Conservation (phyloP, 2,113 vertebrate genomes). For the Notothenia rossii region DNA sequence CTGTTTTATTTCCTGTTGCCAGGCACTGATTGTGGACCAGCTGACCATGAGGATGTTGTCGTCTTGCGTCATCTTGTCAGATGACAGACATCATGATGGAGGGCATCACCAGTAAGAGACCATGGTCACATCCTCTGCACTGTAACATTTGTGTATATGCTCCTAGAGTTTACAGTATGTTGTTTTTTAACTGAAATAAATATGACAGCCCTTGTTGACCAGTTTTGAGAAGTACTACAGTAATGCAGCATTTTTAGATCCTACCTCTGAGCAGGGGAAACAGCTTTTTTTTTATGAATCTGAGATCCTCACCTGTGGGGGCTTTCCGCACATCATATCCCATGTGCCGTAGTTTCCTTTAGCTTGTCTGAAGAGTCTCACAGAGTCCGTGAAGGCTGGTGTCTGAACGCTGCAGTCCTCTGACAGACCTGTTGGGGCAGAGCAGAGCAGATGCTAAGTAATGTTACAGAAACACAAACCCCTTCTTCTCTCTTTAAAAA, state of each 20-base stretch:
- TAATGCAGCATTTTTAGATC: not conserved
- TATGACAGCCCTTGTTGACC: not conserved
- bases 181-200: too few relatives aligned
- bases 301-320: conserved; percentile 87
- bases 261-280: not conserved
- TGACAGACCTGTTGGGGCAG: conserved; percentile 86
- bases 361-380: conserved; percentile 91
- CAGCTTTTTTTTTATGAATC: not conserved
- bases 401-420: conserved; percentile 91
- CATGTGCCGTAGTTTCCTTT: conserved; percentile 94
- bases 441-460: conserved; percentile 23
- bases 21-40: too few relatives aligned
- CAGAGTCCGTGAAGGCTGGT: conserved; percentile 90
- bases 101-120: too few relatives aligned
- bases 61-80: too few relatives aligned
- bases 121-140: too few relatives aligned
- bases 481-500: not conserved
- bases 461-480: not conserved
- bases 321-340: conserved; percentile 95
- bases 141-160: too few relatives aligned
- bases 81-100: too few relatives aligned
- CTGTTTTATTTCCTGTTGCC: too few relatives aligned
- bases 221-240: not conserved
- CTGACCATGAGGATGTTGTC: too few relatives aligned
- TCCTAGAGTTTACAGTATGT: too few relatives aligned